Evolutionary conservation across 2,888 invertebrate genomes (phyloP).

Genomic region (Trypoxylon attenuatum): DNA sequence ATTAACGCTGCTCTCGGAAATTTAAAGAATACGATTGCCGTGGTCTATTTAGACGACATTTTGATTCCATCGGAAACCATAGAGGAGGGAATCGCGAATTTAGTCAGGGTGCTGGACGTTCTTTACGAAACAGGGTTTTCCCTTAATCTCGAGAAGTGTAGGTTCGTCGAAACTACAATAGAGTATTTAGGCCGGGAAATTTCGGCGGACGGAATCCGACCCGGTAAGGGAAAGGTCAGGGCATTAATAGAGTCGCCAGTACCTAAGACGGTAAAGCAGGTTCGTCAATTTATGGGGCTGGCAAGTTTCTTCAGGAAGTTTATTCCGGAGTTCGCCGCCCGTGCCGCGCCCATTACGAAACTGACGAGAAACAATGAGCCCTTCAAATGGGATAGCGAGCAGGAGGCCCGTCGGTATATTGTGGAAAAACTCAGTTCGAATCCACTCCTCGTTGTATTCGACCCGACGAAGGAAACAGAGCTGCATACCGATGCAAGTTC

Average conservation of each 20-base stretch:
- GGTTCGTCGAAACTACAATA: background rate
- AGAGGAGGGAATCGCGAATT: background rate
- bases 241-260: background rate
- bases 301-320: background rate
- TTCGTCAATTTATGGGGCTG: background rate
- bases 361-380: background rate
- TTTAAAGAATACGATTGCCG: background rate
- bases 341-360: background rate
- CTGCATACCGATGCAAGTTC: constrained; percentile 1
- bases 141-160: background rate
- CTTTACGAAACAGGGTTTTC: background rate
- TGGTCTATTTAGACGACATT: constrained; percentile 2
- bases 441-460: background rate
- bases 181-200: constrained; percentile 1
- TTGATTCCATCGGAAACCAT: background rate
- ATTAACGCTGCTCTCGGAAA: background rate
- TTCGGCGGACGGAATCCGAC: background rate
- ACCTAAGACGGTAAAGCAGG: background rate
- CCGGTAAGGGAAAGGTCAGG: background rate
- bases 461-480: background rate
- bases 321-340: background rate
- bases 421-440: background rate
- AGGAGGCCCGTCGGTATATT: background rate
- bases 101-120: background rate
- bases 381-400: background rate